Conservation (phyloP, 2,113 vertebrate species). For the Erpornis zantholeuca region DNA sequence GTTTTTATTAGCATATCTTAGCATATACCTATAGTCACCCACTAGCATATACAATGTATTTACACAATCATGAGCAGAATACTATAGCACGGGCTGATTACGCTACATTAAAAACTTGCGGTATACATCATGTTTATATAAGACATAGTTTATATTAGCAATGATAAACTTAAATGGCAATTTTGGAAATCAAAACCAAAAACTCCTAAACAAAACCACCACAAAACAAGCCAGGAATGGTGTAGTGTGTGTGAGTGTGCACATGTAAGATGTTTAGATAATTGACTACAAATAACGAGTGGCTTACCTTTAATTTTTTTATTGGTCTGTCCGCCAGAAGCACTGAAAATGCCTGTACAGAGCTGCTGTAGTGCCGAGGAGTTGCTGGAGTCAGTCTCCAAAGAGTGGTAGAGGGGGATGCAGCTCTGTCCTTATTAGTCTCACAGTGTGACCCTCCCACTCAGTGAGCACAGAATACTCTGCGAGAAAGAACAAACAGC, state of each 20-base stretch:
- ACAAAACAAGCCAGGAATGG: not conserved
- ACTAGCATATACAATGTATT: not conserved
- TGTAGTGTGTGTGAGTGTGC: fast-evolving
- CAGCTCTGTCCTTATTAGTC: slow-evolving; percentile 96
- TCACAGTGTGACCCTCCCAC: slow-evolving; percentile 95
- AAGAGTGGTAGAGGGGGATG: slow-evolving; percentile 74
- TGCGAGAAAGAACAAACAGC: slow-evolving; percentile 68
- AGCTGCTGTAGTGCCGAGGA: slow-evolving; percentile 59
- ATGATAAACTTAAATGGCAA: not conserved
- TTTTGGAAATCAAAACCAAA: not conserved
- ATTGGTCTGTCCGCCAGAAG: slow-evolving; percentile 34
- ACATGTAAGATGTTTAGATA: not conserved
- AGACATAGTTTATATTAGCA: not conserved
- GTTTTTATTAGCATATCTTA: not conserved
- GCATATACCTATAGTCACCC: not conserved
- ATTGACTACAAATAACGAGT: not conserved
- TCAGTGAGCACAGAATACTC: slow-evolving; percentile 81
- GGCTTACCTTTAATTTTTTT: slow-evolving; percentile 71
- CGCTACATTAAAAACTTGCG: not conserved
- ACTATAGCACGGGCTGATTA: not conserved
- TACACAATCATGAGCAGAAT: not conserved
- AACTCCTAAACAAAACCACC: not conserved
- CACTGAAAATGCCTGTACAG: slow-evolving; percentile 38
- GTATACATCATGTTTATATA: not conserved
- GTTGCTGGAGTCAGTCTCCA: slow-evolving; percentile 67